Percentiles rank a stretch among this genome's conserved stretches.
These are phyloP conservation scores for Felis chaus DNA, from an alignment of 2,113 vertebrate species.

Conservation along the genomic window DNA sequence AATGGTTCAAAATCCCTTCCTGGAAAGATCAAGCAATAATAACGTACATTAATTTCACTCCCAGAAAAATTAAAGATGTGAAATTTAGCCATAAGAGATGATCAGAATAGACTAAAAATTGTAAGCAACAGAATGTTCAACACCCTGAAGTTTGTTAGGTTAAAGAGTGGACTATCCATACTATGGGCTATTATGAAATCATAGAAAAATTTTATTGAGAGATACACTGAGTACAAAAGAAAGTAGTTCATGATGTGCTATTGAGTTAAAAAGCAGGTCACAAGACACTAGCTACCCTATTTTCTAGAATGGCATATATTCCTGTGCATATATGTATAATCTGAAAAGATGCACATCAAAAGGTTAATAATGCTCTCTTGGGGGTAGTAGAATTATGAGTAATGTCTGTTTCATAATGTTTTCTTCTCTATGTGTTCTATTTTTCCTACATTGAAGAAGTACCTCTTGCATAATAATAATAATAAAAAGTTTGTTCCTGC, in stretches of 20 bases:
- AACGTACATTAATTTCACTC: constrained; percentile 30
- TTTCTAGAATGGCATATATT: not conserved
- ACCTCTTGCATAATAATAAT: not conserved
- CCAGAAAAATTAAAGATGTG: constrained; percentile 18
- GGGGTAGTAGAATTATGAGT: not conserved
- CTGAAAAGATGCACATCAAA: not conserved
- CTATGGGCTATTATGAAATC: not conserved
- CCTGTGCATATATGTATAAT: not conserved
- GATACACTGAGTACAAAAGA: not conserved
- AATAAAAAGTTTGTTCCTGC: not conserved
- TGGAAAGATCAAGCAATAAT: constrained; percentile 9
- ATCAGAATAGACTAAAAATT: not conserved
- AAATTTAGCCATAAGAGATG: not conserved
- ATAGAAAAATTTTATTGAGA: not conserved
- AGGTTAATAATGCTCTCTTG: not conserved
- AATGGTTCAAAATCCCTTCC: constrained; percentile 9
- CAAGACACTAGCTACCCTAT: not conserved
- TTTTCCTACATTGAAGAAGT: not conserved
- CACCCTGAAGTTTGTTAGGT: not conserved
- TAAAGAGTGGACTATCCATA: not conserved
- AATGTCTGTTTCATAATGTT: not conserved
- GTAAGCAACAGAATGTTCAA: not conserved
- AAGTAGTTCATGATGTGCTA: not conserved
- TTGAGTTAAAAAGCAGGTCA: not conserved
- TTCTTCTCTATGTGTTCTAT: not conserved